Conservation (phyloP, 1,140 invertebrate species). For the Camponotus vicinus region DNA sequence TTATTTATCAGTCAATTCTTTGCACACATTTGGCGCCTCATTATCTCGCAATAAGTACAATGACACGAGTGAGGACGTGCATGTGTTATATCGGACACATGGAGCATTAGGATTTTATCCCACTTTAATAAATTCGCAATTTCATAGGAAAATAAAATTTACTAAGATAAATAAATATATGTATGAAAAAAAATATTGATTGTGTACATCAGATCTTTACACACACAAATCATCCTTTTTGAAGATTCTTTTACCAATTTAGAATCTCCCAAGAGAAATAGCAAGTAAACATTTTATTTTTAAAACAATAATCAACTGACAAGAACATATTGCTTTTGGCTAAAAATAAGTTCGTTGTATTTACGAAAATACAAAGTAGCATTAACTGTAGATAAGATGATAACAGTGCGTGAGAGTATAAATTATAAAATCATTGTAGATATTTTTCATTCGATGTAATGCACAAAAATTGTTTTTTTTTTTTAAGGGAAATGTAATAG, state of each 20-base stretch:
- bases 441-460: not conserved
- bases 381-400: conserved; percentile 3
- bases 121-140: not conserved
- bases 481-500: not conserved
- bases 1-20: conserved; percentile 15
- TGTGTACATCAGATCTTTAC: not conserved
- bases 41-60: conserved; percentile 17
- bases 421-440: not conserved
- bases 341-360: not conserved
- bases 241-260: not conserved
- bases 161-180: not conserved
- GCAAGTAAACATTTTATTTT: not conserved
- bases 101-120: not conserved
- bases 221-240: no score
- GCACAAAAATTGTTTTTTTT: not conserved
- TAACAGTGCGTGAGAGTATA: conserved; percentile 8
- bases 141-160: conserved; percentile 13
- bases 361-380: not conserved
- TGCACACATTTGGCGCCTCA: not conserved
- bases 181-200: not conserved
- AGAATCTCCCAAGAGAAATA: not conserved
- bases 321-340: not conserved
- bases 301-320: not conserved
- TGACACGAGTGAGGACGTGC: not conserved
- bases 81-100: not conserved